These are phyloP conservation scores for Aegithalos caudatus DNA, from an alignment of 2,113 vertebrate genomes.

Conservation along the genomic window DNA sequence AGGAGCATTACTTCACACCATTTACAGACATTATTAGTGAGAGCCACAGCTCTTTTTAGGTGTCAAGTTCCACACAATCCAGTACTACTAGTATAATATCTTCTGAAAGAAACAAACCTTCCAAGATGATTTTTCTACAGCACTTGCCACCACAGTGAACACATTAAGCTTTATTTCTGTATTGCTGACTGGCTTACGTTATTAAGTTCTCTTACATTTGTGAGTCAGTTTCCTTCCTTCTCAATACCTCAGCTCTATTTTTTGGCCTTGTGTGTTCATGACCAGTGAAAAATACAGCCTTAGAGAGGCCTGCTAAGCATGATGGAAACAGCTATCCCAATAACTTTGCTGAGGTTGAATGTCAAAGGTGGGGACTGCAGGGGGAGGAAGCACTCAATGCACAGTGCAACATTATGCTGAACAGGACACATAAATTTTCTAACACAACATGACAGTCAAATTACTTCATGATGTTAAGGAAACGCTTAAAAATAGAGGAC, in stretches of 20 bases:
- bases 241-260: background rate
- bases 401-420: background rate
- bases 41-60: background rate
- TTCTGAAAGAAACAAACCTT: background rate
- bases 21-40: background rate
- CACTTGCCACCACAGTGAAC: background rate
- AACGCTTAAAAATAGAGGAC: constrained; percentile 7
- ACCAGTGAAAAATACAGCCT: background rate
- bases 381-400: background rate
- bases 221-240: background rate
- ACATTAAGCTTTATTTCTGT: background rate
- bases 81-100: background rate
- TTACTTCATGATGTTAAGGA: constrained; percentile 6
- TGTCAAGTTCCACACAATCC: background rate
- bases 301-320: background rate
- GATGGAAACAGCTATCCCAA: background rate
- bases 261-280: background rate
- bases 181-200: background rate
- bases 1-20: background rate
- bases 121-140: background rate
- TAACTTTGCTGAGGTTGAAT: background rate
- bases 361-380: background rate
- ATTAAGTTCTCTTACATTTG: background rate
- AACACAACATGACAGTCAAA: background rate
- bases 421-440: background rate